Percentiles rank a stretch among this genome's conserved stretches.
Conservation (phyloP, 2,888 invertebrate genomes). For the Watsonalla binaria region DNA sequence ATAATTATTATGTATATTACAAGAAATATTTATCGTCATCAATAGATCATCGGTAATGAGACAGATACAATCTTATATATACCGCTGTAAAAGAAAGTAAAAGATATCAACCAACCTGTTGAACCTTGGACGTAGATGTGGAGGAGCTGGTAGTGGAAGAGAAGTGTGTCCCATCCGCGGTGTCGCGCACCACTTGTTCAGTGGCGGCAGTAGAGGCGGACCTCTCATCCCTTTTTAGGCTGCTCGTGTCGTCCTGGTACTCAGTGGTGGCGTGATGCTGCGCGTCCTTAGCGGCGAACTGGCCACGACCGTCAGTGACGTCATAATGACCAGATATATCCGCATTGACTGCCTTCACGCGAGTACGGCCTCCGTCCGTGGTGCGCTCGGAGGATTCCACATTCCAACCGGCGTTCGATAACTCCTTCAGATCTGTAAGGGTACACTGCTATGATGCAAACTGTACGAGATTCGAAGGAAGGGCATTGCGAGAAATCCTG, state of each 20-base stretch:
- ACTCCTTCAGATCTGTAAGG: conserved; percentile 67
- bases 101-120: conserved; percentile 30
- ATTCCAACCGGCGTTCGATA: conserved; percentile 82
- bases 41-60: no score
- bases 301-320: conserved; percentile 81
- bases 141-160: conserved; percentile 61
- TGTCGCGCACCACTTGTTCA: conserved; percentile 58
- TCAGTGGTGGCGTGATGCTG: conserved; percentile 75
- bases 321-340: conserved; percentile 82
- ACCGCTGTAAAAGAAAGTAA: no score
- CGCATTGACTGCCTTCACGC: conserved; percentile 78
- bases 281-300: conserved; percentile 81
- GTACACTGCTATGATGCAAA: not conserved
- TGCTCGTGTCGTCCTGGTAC: conserved; percentile 61
- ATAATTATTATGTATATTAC: no score
- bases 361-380: conserved; percentile 82
- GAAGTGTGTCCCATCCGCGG: conserved; percentile 58
- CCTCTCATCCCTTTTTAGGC: conserved; percentile 59
- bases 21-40: no score
- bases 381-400: conserved; percentile 81
- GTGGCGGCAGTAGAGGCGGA: conserved; percentile 54
- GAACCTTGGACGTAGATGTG: conserved; percentile 50
- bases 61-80: no score
- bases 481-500: no score
- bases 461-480: not conserved